phyloP scores from a whole-genome alignment of 2,113 vertebrate species.

The Pampusana beccarii region DNA sequence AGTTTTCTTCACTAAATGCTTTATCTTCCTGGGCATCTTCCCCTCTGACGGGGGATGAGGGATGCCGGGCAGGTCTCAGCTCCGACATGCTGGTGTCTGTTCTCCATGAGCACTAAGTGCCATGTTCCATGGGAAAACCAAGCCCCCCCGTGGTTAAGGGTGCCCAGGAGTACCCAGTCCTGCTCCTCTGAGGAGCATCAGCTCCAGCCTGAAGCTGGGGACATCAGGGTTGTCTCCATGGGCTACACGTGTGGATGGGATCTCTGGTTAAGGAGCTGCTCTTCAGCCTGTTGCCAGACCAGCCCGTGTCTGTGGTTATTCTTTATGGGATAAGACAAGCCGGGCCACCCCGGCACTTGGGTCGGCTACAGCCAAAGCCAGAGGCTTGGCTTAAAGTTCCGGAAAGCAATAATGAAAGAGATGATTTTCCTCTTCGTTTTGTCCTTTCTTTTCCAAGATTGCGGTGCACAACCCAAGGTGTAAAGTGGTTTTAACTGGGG shows the following conservation, averaged over 20 bases:
- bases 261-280: neutral
- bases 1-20: neutral
- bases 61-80: too few species aligned
- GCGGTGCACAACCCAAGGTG: fast-evolving
- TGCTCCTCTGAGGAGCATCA: fast-evolving
- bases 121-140: neutral
- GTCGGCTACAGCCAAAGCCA: neutral
- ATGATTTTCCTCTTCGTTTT: neutral
- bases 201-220: neutral
- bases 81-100: neutral
- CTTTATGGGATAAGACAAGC: neutral
- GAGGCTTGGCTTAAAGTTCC: neutral
- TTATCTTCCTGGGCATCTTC: neutral
- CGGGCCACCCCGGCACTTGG: too few species aligned
- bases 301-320: neutral
- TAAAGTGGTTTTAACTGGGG: neutral
- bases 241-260: fast-evolving
- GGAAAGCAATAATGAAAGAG: neutral
- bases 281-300: neutral
- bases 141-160: neutral
- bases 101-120: neutral
- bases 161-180: neutral
- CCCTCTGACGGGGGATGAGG: neutral
- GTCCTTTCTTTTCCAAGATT: neutral
- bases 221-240: neutral